Base-by-base conservation (phyloP, 2,797 vertebrate genomes). In the Semotilus atromaculatus region DNA sequence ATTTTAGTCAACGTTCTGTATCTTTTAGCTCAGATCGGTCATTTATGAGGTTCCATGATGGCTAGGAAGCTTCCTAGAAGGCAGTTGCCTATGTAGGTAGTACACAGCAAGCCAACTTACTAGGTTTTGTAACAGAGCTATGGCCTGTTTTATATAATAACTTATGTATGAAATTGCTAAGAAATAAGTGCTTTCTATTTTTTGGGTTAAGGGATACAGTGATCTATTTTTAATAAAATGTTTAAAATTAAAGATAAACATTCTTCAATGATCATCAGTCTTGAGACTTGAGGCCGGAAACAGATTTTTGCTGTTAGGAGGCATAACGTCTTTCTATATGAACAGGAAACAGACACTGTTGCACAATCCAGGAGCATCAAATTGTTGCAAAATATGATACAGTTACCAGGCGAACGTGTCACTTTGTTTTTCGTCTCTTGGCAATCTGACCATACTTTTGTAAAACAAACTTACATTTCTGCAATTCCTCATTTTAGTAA, bases 261-360 rank as follows among this genome's bases (percentile, higher is more conserved):
- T 26, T 36, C 43, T 43, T 7, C 16, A 9, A 21, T 31, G 18
- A 73, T 62, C 7, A 34, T 34, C 2, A 48, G 7, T 72, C 26
- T 74, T 18, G 14, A 45, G 13, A 36, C 5, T 6, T 45, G 19
- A 0, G 48, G 2, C 43, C 70, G 64, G 73, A 77, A 43, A 13
- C 10, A n/a, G 7, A 62, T 31, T 14, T 18, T 74, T 48, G 11
- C 55, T 16, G 51, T 64, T 81, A 51, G 11, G 3, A 1, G 31
- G 14, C 66, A 43, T 51, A 3, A 53, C 2, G 2, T 58, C 70
- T 38, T 36, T 60, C 1, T 62, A 9, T 18, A 18, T 34, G 23
- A 79, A 85, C 79, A 86, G 82, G 79, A 88, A 74, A 40, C 45
- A 40, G 70, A 66, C 36, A 34, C 29, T 21, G 4, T 31, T 64